Evolutionary conservation across 2,888 invertebrate species (phyloP).

Genomic region (Creontiades dilutus): DNA sequence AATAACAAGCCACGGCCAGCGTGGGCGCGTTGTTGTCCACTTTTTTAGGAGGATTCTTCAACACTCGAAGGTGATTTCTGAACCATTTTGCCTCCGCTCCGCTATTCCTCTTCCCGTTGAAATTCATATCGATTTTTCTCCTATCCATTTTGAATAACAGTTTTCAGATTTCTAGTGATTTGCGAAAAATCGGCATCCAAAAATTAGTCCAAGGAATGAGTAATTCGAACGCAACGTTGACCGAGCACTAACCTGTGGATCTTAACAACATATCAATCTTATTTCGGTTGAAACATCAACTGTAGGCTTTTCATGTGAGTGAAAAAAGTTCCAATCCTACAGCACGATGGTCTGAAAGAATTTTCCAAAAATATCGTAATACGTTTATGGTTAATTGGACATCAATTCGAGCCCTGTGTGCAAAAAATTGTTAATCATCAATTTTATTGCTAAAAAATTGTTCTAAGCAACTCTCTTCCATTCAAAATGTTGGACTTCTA

Average conservation of each 20-base stretch:
- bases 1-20: slow-evolving; percentile 61
- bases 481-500: too few relatives aligned
- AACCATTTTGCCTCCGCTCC: slow-evolving; percentile 48
- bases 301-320: too few relatives aligned
- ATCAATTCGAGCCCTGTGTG: too few relatives aligned
- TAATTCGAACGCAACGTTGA: too few relatives aligned
- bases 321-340: too few relatives aligned
- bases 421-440: too few relatives aligned
- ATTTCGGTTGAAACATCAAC: neutral
- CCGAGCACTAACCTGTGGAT: neutral
- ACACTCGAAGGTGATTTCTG: slow-evolving; percentile 24
- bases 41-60: slow-evolving; percentile 41
- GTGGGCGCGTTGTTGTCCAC: slow-evolving; percentile 61
- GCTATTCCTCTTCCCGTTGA: slow-evolving; percentile 54
- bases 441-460: too few relatives aligned
- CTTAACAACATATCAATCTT: neutral
- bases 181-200: neutral
- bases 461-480: too few relatives aligned
- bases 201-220: neutral
- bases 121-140: slow-evolving; percentile 68
- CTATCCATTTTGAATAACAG: slow-evolving; percentile 36
- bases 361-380: too few relatives aligned
- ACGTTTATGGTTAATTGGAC: too few relatives aligned
- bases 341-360: too few relatives aligned
- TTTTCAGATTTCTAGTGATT: neutral